Percentiles rank a stretch among this genome's conserved stretches.
Evolutionary conservation across 2,113 vertebrate species (phyloP).

Genomic region (Saguinus imperator): DNA sequence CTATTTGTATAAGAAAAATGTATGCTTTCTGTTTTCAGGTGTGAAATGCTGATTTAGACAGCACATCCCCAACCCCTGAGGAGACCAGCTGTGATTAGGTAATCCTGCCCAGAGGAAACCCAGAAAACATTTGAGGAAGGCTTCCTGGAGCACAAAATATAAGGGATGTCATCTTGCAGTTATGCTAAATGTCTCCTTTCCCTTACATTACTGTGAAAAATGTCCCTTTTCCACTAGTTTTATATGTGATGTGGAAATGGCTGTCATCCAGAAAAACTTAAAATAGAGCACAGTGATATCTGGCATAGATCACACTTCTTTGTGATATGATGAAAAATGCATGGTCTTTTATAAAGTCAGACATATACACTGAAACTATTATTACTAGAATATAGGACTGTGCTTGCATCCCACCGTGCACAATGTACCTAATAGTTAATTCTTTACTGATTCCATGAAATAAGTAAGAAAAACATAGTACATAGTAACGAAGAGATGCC

Average conservation of each 20-base stretch:
- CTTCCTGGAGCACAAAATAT: background rate
- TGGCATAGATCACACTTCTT: background rate
- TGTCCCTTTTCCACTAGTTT: background rate
- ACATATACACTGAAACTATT: background rate
- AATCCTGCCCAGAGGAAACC: background rate
- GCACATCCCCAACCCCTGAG: background rate
- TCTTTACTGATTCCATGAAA: background rate
- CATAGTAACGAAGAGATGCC: background rate
- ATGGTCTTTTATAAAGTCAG: background rate
- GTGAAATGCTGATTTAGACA: conserved; percentile 19
- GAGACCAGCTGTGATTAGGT: conserved; percentile 53
- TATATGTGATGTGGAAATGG: background rate
- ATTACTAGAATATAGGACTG: background rate
- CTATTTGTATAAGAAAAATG: conserved; percentile 23
- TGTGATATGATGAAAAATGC: background rate
- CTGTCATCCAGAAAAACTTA: conserved; percentile 25
- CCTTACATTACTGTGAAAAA: background rate
- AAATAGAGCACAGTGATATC: background rate
- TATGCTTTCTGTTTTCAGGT: conserved; percentile 30
- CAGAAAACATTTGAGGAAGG: background rate
- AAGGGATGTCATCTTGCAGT: background rate
- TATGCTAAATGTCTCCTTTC: background rate
- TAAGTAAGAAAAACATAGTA: background rate
- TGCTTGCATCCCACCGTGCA: background rate
- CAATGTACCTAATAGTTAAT: background rate